Base-by-base conservation (phyloP, 2,888 invertebrate genomes). In the Pristionchus exspectatus region DNA sequence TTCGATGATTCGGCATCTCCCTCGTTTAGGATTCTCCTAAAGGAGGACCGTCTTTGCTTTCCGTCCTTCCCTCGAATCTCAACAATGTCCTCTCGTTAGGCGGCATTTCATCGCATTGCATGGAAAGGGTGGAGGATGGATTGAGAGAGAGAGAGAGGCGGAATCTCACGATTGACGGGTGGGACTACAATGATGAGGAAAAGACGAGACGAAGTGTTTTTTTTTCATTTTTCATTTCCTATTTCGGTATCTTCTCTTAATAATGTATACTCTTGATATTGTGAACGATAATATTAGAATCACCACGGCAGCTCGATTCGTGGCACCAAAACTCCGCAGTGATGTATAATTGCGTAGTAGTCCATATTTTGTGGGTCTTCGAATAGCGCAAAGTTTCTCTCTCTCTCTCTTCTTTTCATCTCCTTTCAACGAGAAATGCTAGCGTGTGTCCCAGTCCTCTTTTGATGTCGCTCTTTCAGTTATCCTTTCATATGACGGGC, bases 101-200 rank as follows among this genome's bases (percentile, higher is more conserved):
- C 81, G 81, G 81, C 81, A 81, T 81, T 81, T 81, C 81, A 81
- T 81, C 50, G 81, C 50, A 54, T 54, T 81, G 81, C 44, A n/a
- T 77, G 74, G 38, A 44, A 81, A 44, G 30, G 44, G 38, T 14
- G 44, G 77, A 77, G 44, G 77, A 18, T 18, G 24, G 72, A 33
- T 24, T 7, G 30, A 33, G 24, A 44, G 81, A 44, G 81, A 44
- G 50, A 81, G 56, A n/a, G 54, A 44, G 83, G 83, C n/a, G 56
- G 54, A 38, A 74, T 74, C 74, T 74, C 38, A 38, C 33, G 74
- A 74, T 74, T 74, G 74, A 74, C 30, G 69, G 24, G 69, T 9
- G 69, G 30, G 30, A 30, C 74, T 74, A 16, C 16, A 38, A 38
- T 74, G 74, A 38, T 38, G 74, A 38, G 30, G 30, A 38, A 27